phyloP scores from a whole-genome alignment of 1,140 invertebrate genomes.

The Drosophila melanica region DNA sequence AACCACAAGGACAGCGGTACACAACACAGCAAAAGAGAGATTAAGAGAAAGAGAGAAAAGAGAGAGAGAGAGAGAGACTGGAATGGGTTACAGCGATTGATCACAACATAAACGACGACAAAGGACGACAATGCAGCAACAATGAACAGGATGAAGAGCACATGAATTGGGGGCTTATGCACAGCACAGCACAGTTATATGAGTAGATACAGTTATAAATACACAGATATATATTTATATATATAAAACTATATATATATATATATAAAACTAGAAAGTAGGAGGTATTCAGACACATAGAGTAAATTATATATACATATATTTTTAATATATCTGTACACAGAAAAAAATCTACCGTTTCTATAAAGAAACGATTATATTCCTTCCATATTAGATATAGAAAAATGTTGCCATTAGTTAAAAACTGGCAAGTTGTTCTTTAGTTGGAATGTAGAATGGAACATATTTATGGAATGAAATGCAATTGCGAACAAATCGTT shows the following conservation, averaged over 20 bases:
- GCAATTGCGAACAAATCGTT: neutral
- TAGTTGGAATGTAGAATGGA: neutral
- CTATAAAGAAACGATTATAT: neutral
- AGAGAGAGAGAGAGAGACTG: neutral
- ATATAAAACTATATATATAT: slow-evolving; percentile 4
- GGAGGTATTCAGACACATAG: slow-evolving; percentile 8
- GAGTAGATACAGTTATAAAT: slow-evolving; percentile 19
- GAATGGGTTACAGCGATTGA: slow-evolving; percentile 50
- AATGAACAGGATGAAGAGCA: slow-evolving; percentile 7
- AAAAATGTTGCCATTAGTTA: neutral
- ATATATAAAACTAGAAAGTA: neutral
- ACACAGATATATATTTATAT: neutral
- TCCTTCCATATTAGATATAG: neutral
- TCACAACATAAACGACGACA: slow-evolving; percentile 57
- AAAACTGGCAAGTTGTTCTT: neutral
- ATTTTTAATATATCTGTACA: slow-evolving; percentile 9
- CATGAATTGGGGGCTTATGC: slow-evolving; percentile 33
- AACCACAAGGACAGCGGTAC: slow-evolving; percentile 39
- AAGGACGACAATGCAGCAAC: slow-evolving; percentile 21
- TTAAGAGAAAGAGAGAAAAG: neutral
- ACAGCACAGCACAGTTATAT: slow-evolving; percentile 19
- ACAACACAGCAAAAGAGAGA: slow-evolving; percentile 19
- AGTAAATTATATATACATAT: slow-evolving; percentile 20
- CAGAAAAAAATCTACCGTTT: neutral
- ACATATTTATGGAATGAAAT: neutral